Conservation (phyloP, 2,888 invertebrate genomes). For the Drosophila helvetica region DNA sequence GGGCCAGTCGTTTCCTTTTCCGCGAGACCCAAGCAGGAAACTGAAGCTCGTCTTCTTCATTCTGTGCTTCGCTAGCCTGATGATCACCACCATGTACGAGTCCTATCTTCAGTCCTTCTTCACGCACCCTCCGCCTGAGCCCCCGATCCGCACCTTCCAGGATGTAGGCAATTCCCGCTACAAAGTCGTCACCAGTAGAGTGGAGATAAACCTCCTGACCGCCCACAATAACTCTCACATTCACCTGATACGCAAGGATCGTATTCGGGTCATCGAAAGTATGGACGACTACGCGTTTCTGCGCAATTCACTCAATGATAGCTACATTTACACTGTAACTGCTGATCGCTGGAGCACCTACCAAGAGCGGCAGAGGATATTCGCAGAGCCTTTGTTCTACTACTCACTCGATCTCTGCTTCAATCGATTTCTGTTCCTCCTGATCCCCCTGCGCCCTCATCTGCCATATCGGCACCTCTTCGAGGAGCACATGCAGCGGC, state of each 20-base stretch:
- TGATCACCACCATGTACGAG: conserved; percentile 67
- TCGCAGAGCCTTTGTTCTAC: conserved; percentile 49
- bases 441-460: conserved; percentile 41
- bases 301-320: conserved; percentile 48
- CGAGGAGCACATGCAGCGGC: conserved; percentile 47
- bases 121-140: conserved; percentile 38
- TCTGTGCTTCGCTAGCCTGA: conserved; percentile 60
- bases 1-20: conserved; percentile 61
- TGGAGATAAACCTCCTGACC: conserved; percentile 9
- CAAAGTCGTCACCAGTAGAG: conserved; percentile 6
- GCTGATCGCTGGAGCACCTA: conserved; percentile 49
- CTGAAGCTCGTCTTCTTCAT: conserved; percentile 53
- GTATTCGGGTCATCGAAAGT: neutral
- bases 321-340: conserved; percentile 47
- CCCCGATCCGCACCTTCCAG: conserved; percentile 10
- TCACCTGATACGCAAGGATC: neutral
- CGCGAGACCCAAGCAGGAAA: conserved; percentile 11
- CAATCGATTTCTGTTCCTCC: conserved; percentile 16
- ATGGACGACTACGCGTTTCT: conserved; percentile 6
- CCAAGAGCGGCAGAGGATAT: conserved; percentile 56
- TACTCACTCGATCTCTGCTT: conserved; percentile 52
- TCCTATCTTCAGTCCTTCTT: conserved; percentile 56
- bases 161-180: conserved; percentile 28
- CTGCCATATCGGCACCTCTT: conserved; percentile 60
- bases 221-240: conserved; percentile 5